Base-by-base conservation (phyloP, 2,113 vertebrate species). In the Platycercus adscitus region DNA sequence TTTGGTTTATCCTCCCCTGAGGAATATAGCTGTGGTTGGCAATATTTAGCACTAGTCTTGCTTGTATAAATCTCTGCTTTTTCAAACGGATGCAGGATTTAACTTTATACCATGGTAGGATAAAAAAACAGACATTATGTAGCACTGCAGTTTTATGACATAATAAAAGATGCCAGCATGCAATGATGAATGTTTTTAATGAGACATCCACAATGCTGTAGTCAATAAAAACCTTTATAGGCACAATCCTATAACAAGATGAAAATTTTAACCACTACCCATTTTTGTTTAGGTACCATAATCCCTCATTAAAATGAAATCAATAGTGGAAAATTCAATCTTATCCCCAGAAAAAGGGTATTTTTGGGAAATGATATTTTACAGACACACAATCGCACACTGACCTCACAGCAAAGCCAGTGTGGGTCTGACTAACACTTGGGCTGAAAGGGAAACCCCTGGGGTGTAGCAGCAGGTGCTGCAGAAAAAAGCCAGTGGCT, bases 221-320 rank as follows among this genome's bases (percentile, higher is more conserved):
- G 69, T 91, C 91, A 84, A 95, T 96, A 86, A 91, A 94, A 86
- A 18, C 2, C 61, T 79, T 94, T 72, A 93, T 49, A 77, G 56
- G 41, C 37, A 66, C 77, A 92, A 77, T 76, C 65, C 17, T 84
- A 2, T 5, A 91, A 85, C 58, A 78, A 90, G 53, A 93, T 23
- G 29, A 76, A 82, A 89, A 93, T 65, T 90, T 81, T 87, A 89
- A 91, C n/a, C 41, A 82, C 63, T 65, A 81, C 52, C 46, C 55
- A 25, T n/a, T 68, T 82, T 91, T 82, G 47, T 81, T 84, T 70
- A 49, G 56, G 37, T 81, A 63, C 23, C 52, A 44, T 56, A 81
- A 89, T 79, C 37, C 41, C 64, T 92, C n/a, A 33, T 76, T 68
- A 81, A 68, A 92, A 70, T 80, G 84, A 89, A 93, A 91, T 50